These are phyloP conservation scores for Lepus oiostolus DNA, from an alignment of 2,797 vertebrate genomes.

Conservation along the genomic window DNA sequence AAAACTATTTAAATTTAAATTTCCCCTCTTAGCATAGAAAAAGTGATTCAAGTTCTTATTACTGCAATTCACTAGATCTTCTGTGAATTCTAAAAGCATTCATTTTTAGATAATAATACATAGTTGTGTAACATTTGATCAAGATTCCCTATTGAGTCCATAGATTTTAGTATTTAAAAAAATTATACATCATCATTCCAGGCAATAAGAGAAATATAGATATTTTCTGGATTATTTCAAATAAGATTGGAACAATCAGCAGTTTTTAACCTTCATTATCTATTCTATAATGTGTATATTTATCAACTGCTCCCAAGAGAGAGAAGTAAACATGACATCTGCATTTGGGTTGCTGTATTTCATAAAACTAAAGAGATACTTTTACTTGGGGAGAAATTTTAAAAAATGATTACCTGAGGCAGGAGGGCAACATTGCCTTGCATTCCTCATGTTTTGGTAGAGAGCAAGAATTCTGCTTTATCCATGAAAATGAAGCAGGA, in stretches of 20 bases:
- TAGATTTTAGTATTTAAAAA: neutral
- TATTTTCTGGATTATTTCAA: neutral
- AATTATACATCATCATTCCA: neutral
- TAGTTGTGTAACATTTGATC: neutral
- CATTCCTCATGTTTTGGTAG: neutral
- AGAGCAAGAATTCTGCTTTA: neutral
- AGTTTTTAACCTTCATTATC: neutral
- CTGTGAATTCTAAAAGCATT: neutral
- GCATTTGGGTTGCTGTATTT: neutral
- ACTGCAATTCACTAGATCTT: neutral
- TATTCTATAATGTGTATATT: neutral
- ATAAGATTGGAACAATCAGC: neutral
- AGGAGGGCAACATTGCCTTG: neutral
- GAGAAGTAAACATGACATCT: neutral
- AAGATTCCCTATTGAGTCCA: neutral
- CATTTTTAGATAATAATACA: neutral
- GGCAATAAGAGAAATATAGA: neutral
- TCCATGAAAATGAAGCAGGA: neutral
- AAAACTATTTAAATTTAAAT: slow-evolving; percentile 44
- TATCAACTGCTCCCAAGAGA: neutral
- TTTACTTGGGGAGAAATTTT: neutral
- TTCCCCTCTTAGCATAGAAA: neutral
- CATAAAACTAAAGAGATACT: neutral
- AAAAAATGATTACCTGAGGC: no score
- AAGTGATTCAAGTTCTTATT: slow-evolving; percentile 21